phyloP scores from a whole-genome alignment of 2,888 invertebrate species.

The Autographa gamma region DNA sequence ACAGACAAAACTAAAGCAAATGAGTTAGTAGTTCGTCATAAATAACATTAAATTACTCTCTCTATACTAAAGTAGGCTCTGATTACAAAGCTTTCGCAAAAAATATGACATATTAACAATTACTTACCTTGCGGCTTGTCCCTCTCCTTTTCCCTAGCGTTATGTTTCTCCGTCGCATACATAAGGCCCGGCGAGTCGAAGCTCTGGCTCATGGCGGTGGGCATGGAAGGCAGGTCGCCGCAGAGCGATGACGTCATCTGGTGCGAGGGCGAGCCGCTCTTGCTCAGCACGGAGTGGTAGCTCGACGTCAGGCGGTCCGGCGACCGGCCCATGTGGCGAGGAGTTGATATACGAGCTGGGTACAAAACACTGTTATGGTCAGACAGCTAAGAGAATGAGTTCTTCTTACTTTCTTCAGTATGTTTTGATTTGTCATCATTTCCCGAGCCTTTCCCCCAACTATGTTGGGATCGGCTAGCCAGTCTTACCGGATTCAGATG shows the following conservation, averaged over 20 bases:
- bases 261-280: constrained; percentile 72
- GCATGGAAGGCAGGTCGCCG: constrained; percentile 69
- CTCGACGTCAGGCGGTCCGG: constrained; percentile 93
- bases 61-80: no score
- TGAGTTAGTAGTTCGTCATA: no score
- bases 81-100: no score
- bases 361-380: not conserved
- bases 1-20: no score
- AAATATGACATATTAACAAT: no score
- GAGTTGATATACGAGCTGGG: constrained; percentile 75
- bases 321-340: constrained; percentile 87
- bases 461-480: no score
- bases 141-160: constrained; percentile 57
- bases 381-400: no score
- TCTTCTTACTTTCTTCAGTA: no score
- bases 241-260: constrained; percentile 75
- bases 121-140: constrained; percentile 61
- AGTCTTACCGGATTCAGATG: no score
- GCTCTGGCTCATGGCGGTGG: constrained; percentile 75
- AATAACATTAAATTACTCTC: no score
- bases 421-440: no score
- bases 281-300: constrained; percentile 88
- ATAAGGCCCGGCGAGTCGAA: constrained; percentile 77
- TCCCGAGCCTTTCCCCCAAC: no score
- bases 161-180: constrained; percentile 64